These are phyloP conservation scores for Heliocidaris erythrogramma DNA, from an alignment of 35 echinoderm and acorn worm species.

Conservation along the genomic window DNA sequence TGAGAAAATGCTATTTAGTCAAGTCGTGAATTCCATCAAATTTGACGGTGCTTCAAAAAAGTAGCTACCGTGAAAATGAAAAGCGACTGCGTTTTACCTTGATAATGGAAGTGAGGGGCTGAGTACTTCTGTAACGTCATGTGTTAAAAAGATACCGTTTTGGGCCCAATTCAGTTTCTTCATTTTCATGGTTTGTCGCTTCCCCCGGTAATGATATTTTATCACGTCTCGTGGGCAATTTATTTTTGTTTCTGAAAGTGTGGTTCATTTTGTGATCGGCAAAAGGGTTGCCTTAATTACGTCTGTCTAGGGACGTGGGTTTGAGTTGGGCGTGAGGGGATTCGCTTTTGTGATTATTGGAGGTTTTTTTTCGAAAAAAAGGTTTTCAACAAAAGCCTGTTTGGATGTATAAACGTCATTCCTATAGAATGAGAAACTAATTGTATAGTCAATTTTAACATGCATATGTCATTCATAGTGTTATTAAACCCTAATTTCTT, in stretches of 20 bases:
- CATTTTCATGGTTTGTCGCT: not conserved
- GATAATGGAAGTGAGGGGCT: not conserved
- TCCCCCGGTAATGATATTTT: not conserved
- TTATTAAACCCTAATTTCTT: too few relatives aligned
- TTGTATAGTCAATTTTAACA: not conserved
- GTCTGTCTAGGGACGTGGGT: not conserved
- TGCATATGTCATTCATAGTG: too few relatives aligned
- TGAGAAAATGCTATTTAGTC: not conserved
- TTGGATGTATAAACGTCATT: too few relatives aligned
- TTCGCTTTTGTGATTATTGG: not conserved
- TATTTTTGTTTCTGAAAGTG: not conserved
- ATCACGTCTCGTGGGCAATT: not conserved
- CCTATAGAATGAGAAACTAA: not conserved
- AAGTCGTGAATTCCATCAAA: constrained; percentile 11
- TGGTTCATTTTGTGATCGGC: not conserved
- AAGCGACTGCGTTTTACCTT: not conserved
- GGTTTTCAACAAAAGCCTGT: not conserved
- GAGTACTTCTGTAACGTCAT: not conserved
- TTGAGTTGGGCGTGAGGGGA: not conserved
- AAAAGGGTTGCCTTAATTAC: not conserved
- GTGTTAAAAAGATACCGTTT: not conserved
- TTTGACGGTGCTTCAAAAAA: constrained; percentile 15
- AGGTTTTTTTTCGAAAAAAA: not conserved
- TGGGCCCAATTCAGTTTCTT: not conserved
- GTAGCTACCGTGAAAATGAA: not conserved